These are phyloP conservation scores for Microdon myrmicae DNA, from an alignment of 2,888 invertebrate genomes.

Conservation along the genomic window DNA sequence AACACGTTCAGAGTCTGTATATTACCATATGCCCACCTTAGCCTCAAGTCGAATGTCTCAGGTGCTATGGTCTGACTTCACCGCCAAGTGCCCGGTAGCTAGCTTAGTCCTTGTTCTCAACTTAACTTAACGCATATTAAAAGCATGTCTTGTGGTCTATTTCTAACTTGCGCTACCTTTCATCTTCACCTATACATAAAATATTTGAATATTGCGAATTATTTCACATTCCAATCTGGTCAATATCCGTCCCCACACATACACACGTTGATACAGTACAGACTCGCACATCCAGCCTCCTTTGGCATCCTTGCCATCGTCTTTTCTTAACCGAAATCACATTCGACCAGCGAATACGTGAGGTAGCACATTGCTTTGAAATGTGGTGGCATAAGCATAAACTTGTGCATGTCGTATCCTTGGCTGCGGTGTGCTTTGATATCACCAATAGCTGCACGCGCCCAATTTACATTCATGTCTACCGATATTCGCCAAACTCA, in stretches of 20 bases:
- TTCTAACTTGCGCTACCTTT: conserved; percentile 31
- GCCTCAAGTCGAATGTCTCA: no score
- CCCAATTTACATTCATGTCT: conserved; percentile 68
- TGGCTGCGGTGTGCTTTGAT: conserved; percentile 63
- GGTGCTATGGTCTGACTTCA: conserved; percentile 14
- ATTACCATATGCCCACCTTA: conserved; percentile 40
- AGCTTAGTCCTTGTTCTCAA: background rate
- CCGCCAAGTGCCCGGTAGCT: no score
- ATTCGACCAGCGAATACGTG: conserved; percentile 20
- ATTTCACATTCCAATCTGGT: conserved; percentile 42
- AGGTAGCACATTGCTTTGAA: conserved; percentile 50
- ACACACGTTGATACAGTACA: no score
- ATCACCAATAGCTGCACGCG: conserved; percentile 68
- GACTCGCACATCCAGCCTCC: background rate
- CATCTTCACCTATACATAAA: conserved; percentile 17
- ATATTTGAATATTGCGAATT: conserved; percentile 40
- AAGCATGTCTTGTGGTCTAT: conserved; percentile 14
- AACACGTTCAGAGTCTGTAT: conserved; percentile 46
- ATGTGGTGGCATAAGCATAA: conserved; percentile 51
- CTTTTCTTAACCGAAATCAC: no score
- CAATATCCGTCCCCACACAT: conserved; percentile 2
- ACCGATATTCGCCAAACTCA: conserved; percentile 60
- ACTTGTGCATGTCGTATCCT: conserved; percentile 49
- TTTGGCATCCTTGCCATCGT: conserved; percentile 10
- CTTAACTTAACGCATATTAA: conserved; percentile 31